Evolutionary conservation across 1,140 invertebrate genomes (phyloP).

Genomic region (Fopius arisanus): DNA sequence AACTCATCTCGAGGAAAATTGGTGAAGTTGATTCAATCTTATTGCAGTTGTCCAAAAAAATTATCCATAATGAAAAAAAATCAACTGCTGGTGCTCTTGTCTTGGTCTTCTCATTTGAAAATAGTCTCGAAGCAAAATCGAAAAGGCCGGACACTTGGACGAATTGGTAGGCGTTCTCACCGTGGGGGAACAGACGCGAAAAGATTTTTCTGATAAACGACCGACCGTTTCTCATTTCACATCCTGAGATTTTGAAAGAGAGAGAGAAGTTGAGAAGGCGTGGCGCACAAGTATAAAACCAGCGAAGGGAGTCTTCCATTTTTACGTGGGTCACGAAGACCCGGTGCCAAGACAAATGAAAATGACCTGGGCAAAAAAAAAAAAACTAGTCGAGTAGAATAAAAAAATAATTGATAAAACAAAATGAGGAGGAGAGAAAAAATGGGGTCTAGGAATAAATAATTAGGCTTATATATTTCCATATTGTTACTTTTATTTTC

Average conservation of each 20-base stretch:
- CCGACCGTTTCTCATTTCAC: slow-evolving; percentile 55
- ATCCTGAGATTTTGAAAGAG: slow-evolving; percentile 44
- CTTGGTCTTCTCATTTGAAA: not conserved
- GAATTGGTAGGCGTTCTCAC: slow-evolving; percentile 33
- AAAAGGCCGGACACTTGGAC: slow-evolving; percentile 11
- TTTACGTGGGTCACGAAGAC: slow-evolving; percentile 27
- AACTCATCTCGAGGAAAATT: too few species aligned
- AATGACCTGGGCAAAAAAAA: not conserved
- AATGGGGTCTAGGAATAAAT: slow-evolving; percentile 27
- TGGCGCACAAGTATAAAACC: slow-evolving; percentile 36
- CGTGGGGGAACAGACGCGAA: slow-evolving; percentile 41
- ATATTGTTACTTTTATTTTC: slow-evolving; percentile 62
- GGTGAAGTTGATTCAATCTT: too few species aligned
- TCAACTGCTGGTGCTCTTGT: too few species aligned
- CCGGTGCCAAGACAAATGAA: slow-evolving; percentile 29
- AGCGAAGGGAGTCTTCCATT: slow-evolving; percentile 12
- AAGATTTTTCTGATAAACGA: slow-evolving; percentile 59
- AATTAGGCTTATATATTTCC: slow-evolving; percentile 52
- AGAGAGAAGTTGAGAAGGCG: slow-evolving; percentile 38
- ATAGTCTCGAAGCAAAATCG: not conserved
- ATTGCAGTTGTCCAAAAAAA: too few species aligned
- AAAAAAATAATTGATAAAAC: not conserved
- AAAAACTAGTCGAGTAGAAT: not conserved
- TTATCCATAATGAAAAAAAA: too few species aligned
- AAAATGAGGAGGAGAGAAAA: not conserved